Base-by-base conservation (phyloP, 2,888 invertebrate genomes). In the Melinopterus prodromus region DNA sequence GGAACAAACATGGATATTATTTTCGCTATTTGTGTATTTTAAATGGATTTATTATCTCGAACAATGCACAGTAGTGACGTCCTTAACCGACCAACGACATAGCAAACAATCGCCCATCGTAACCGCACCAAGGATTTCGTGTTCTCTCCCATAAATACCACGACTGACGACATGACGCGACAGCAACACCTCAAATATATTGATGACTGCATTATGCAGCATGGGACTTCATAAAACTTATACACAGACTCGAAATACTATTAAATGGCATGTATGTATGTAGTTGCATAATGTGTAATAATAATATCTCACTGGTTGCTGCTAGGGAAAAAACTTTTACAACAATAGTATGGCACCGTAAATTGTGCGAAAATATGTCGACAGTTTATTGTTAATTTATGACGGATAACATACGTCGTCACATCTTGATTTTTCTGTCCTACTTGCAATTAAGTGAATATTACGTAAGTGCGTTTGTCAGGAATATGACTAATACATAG, bases 1-100 rank as follows among this genome's bases (percentile, higher is more conserved):
- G 53, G 53, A 53, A 53, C 53, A 53, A 53, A 53, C 53, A 53
- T 53, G 53, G 53, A 53, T 53, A 53, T 53, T 53, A 53, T 53
- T 53, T 53, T 12, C 12, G 53, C 53, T 53, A 53, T 53, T 53
- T 53, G 53, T 53, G 53, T 53, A 53, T 53, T 53, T 53, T 53
- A 53, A 53, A 53, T 53, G 53, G 53, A 53, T 53, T 53, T 53
- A 53, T 53, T 53, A 53, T 53, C 53, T 53, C 53, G 53, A 53
- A 53, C 53, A 53, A 53, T 53, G 12, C 53, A 53, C 53, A 53
- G 53, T 53, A 53, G 53, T 53, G 53, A 53, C 53, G 53, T 53
- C 53, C 53, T 53, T 53, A 53, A 53, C 53, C 53, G 53, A 53
- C 53, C 53, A 53, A 9, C n/a, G n/a, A n/a, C n/a, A n/a, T n/a